Base-by-base conservation (phyloP, 2,888 invertebrate species). In the Drosophila paracracens region DNA sequence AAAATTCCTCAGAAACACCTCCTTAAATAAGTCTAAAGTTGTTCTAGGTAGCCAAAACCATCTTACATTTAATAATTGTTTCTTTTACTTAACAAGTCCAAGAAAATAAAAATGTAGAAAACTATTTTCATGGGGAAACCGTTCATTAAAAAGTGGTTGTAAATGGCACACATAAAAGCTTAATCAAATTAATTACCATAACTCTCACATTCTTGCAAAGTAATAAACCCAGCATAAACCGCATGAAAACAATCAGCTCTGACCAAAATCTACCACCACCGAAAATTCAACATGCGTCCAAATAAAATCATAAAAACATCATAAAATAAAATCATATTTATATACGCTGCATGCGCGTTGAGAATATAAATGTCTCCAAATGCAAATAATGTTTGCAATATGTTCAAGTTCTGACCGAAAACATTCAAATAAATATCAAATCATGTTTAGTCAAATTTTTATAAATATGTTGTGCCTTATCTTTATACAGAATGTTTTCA, bases 271-370 rank as follows among this genome's bases (percentile, higher is more conserved):
- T n/a, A 29, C 38, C 40, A 57, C 40, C 38, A 40, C 40, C 27
- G 6, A 48, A 54, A 21, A 54, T 67, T 68, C 69, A 6, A 18
- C 11, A 46, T 52, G 53, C 67, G 46, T 68, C 13, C 36, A 53
- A 61, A 56, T 29, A 16, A 36, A n/a, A 33, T 35, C 43, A 67
- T 53, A 52, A 56, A 56, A 56, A 38, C 27, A 27, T 18, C 56
- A 27, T 54, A 54, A 54, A 36, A 35, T 18, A 36, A 54, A 27
- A 56, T 27, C 54, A 36, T 35, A 38, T 53, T 4, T 48, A 31
- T 48, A 27, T 36, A 11, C 33, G 6, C 8, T 2, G 18, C 18
- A 68, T 54, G 67, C 54, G 38, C 54, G 38, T 2, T 3, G 25
- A 0, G 46, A 43, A 66, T 66, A 66, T 25, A 35, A 40, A 66